Evolutionary conservation across 2,113 vertebrate genomes (phyloP).

Genomic region (Lipotes vexillifer): DNA sequence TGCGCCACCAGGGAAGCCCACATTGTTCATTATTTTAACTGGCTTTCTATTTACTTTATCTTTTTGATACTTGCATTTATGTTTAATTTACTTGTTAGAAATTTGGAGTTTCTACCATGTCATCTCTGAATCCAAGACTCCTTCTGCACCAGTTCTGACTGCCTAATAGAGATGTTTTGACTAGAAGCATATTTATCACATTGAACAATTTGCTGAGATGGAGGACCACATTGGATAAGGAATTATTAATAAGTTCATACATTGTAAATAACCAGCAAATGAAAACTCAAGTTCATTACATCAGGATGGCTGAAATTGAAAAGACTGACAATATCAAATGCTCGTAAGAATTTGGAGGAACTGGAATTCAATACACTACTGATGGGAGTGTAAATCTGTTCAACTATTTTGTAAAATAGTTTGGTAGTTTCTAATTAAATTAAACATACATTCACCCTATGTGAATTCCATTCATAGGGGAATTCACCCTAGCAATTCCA

Average conservation of each 20-base stretch:
- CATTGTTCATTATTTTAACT: neutral
- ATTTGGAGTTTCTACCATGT: neutral
- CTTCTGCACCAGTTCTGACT: neutral
- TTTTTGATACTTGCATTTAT: neutral
- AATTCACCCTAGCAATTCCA: neutral
- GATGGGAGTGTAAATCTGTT: neutral
- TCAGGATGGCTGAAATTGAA: neutral
- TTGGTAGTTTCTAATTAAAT: neutral
- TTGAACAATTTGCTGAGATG: constrained; percentile 9
- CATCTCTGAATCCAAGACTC: neutral
- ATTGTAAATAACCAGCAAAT: neutral
- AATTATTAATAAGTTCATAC: neutral
- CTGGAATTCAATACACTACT: neutral
- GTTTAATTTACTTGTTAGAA: constrained; percentile 27
- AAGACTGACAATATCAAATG: neutral
- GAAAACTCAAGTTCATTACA: neutral
- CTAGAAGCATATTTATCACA: constrained; percentile 9
- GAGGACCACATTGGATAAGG: neutral
- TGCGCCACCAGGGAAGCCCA: neutral
- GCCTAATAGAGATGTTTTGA: constrained; percentile 1
- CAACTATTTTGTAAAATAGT: neutral
- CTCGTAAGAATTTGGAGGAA: neutral
- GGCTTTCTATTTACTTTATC: neutral
- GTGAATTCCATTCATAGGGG: too few relatives aligned
- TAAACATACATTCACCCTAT: neutral